These are phyloP conservation scores for Bufo gargarizans DNA, from an alignment of 2,113 vertebrate species.

Conservation along the genomic window DNA sequence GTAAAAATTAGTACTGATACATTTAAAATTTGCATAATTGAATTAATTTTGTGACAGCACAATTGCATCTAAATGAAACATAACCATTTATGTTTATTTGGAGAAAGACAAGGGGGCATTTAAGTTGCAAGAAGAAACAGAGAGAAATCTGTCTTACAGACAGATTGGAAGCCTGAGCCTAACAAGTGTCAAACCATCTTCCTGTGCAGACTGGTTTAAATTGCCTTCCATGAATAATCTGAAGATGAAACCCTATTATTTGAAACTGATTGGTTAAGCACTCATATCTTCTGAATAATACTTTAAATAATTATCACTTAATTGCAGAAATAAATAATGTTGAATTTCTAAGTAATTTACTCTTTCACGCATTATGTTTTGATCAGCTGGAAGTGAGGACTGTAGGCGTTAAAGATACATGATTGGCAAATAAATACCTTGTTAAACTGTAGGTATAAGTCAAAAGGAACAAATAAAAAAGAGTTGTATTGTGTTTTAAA, in stretches of 20 bases:
- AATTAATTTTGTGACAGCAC: background rate
- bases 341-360: slow-evolving; percentile 16
- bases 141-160: slow-evolving; percentile 38
- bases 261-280: slow-evolving; percentile 37
- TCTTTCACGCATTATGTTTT: slow-evolving; percentile 16
- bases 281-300: slow-evolving; percentile 4
- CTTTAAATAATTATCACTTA: slow-evolving; percentile 32
- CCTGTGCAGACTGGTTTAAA: slow-evolving; percentile 14
- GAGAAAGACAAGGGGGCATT: slow-evolving; percentile 18
- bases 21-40: slow-evolving; percentile 12
- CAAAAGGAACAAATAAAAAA: background rate
- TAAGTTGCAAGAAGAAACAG: slow-evolving; percentile 16
- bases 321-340: slow-evolving; percentile 37
- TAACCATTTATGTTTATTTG: background rate
- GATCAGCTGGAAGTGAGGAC: background rate
- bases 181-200: slow-evolving; percentile 36
- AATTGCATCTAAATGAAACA: slow-evolving; percentile 12
- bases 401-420: slow-evolving; percentile 8
- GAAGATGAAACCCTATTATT: slow-evolving; percentile 36
- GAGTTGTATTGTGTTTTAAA: background rate
- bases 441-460: background rate
- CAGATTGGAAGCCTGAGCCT: slow-evolving; percentile 26
- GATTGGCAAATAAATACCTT: slow-evolving; percentile 13
- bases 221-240: slow-evolving; percentile 24
- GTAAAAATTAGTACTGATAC: slow-evolving; percentile 16